phyloP scores from a whole-genome alignment of 2,113 vertebrate genomes.

The Nothobranchius kuhntae region DNA sequence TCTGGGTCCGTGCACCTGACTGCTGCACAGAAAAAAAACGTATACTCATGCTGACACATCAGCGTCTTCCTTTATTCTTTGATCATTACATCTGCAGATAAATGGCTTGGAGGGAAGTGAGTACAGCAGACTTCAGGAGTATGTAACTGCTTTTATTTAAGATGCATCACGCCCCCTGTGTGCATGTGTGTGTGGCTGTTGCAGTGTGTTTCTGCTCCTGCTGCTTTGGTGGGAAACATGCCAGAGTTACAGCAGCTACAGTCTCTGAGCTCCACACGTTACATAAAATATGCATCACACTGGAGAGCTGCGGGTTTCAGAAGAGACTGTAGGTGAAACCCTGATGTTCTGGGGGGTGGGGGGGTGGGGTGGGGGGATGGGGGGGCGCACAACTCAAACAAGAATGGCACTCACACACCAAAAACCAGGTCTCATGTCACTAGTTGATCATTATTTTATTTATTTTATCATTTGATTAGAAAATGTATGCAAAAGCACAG shows the following conservation, averaged over 20 bases:
- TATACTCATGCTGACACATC: slow-evolving; percentile 65
- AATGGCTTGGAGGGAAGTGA: slow-evolving; percentile 41
- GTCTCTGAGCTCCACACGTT: slow-evolving; percentile 41
- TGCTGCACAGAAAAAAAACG: slow-evolving; percentile 17
- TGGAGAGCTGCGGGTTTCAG: slow-evolving; percentile 38
- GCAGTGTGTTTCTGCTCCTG: slow-evolving; percentile 22
- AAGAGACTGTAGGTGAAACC: slow-evolving; percentile 12
- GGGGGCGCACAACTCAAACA: neutral
- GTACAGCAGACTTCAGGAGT: slow-evolving; percentile 46
- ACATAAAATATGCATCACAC: slow-evolving; percentile 70
- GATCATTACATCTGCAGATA: slow-evolving; percentile 56
- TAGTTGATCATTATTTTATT: neutral
- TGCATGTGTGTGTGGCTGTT: neutral
- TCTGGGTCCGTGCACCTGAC: neutral
- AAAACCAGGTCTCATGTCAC: no score
- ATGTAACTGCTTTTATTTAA: slow-evolving; percentile 60
- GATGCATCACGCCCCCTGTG: slow-evolving; percentile 34
- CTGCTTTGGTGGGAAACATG: slow-evolving; percentile 55
- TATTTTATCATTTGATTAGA: neutral
- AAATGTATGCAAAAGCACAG: neutral
- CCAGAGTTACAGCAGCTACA: slow-evolving; percentile 48
- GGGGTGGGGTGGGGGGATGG: neutral
- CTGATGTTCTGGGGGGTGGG: neutral
- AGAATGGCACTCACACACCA: neutral
- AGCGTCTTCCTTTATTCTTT: slow-evolving; percentile 59